phyloP scores from a whole-genome alignment of 2,113 vertebrate species.

The Embiotoca jacksoni region DNA sequence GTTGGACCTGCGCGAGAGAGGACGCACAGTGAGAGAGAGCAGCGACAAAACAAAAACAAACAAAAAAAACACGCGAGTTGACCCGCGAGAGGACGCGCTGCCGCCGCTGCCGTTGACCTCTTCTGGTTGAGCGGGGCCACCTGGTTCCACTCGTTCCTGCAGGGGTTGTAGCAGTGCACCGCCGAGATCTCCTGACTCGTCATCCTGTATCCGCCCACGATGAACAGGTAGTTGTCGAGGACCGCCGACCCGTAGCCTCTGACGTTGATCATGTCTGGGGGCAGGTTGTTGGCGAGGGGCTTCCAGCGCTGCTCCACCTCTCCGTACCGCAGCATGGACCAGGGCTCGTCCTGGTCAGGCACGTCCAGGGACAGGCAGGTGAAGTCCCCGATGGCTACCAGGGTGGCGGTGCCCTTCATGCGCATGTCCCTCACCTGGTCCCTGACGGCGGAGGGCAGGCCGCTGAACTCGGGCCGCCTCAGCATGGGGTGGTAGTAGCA shows the following conservation, averaged over 20 bases:
- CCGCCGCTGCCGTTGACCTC: conserved; percentile 79
- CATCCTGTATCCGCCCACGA: conserved; percentile 92
- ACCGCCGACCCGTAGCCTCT: conserved; percentile 90
- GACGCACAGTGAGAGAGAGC: not conserved
- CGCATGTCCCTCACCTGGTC: conserved; percentile 88
- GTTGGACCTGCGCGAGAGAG: conserved; percentile 88
- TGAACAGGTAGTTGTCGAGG: conserved; percentile 95
- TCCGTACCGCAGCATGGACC: conserved; percentile 91
- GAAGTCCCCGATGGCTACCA: conserved; percentile 91
- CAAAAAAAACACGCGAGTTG: not conserved
- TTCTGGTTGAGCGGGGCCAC: conserved; percentile 96
- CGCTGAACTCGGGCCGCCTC: conserved; percentile 84
- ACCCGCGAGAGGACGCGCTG: not conserved
- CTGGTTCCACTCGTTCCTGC: conserved; percentile 92
- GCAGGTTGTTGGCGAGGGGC: conserved; percentile 88
- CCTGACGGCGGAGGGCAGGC: conserved; percentile 78
- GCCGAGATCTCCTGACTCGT: conserved; percentile 94
- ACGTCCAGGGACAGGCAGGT: conserved; percentile 81
- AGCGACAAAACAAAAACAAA: not conserved
- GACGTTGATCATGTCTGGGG: conserved; percentile 90
- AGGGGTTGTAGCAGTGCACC: conserved; percentile 94
- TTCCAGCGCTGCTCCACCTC: conserved; percentile 90
- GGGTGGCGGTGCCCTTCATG: conserved; percentile 88
- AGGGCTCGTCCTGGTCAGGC: conserved; percentile 85
- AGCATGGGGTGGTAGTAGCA: conserved; percentile 91